Evolutionary conservation across 1,140 invertebrate genomes (phyloP).

Genomic region (Anastatus disparis): DNA sequence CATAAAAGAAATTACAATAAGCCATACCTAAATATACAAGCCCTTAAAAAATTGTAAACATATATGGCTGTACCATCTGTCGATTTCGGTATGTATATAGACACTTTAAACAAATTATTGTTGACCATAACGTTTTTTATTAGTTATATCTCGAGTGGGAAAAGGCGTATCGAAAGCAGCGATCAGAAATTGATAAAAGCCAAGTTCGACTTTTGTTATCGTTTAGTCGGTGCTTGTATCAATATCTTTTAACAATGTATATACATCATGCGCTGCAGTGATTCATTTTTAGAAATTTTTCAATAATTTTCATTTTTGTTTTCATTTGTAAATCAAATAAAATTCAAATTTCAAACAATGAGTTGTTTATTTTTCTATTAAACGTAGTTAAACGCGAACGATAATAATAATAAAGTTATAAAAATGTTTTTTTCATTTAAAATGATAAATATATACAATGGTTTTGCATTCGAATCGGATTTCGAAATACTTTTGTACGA

Average conservation of each 20-base stretch:
- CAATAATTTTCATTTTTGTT: too few relatives aligned
- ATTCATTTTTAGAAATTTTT: too few relatives aligned
- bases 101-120: background rate
- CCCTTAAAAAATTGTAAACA: slow-evolving; percentile 5
- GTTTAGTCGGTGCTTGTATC: too few relatives aligned
- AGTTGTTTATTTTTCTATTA: too few relatives aligned
- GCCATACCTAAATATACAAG: too few relatives aligned
- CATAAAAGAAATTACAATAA: slow-evolving; percentile 10
- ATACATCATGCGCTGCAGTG: too few relatives aligned
- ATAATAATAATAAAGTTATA: background rate
- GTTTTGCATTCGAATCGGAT: background rate
- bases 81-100: background rate
- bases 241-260: too few relatives aligned
- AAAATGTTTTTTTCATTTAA: background rate
- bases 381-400: too few relatives aligned
- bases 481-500: background rate
- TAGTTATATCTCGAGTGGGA: background rate
- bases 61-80: slow-evolving; percentile 8
- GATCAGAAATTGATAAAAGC: slow-evolving; percentile 22
- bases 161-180: background rate
- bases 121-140: background rate
- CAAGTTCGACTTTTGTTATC: background rate
- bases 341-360: too few relatives aligned
- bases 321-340: too few relatives aligned
- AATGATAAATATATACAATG: background rate